Conservation (phyloP, 2,797 vertebrate species). For the Scolopax rusticola region DNA sequence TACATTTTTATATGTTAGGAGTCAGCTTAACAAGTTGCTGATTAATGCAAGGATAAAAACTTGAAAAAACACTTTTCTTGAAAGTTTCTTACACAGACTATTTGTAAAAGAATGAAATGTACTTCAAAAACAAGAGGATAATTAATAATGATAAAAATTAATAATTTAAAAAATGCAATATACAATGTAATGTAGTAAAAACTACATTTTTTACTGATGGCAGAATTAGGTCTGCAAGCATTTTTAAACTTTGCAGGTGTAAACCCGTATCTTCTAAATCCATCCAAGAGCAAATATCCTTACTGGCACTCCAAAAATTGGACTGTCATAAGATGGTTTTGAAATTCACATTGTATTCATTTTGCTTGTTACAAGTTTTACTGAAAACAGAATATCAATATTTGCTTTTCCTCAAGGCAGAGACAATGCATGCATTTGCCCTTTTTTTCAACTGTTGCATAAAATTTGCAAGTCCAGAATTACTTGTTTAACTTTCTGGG, state of each 20-base stretch:
- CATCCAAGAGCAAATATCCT: not conserved
- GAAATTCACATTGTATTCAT: not conserved
- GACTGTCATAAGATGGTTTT: not conserved
- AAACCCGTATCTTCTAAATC: not conserved
- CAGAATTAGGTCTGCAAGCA: not conserved
- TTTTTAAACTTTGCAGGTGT: not conserved
- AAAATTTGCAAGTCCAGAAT: not conserved
- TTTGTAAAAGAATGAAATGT: not conserved
- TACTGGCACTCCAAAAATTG: not conserved
- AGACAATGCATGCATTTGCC: not conserved
- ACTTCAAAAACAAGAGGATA: not conserved
- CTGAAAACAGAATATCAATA: not conserved
- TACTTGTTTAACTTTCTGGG: not conserved
- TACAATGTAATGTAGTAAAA: not conserved
- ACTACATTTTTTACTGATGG: not conserved
- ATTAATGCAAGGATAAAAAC: not conserved
- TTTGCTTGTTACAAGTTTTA: not conserved
- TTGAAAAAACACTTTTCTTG: not conserved
- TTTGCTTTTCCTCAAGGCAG: not conserved
- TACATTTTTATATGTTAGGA: not conserved
- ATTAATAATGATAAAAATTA: not conserved
- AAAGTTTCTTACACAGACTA: not conserved
- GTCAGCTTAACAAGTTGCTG: not conserved
- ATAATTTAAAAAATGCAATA: rapidly evolving
- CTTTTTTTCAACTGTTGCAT: not conserved